Evolutionary conservation across 2,888 invertebrate species (phyloP).

Genomic region (Apodemia duryi): DNA sequence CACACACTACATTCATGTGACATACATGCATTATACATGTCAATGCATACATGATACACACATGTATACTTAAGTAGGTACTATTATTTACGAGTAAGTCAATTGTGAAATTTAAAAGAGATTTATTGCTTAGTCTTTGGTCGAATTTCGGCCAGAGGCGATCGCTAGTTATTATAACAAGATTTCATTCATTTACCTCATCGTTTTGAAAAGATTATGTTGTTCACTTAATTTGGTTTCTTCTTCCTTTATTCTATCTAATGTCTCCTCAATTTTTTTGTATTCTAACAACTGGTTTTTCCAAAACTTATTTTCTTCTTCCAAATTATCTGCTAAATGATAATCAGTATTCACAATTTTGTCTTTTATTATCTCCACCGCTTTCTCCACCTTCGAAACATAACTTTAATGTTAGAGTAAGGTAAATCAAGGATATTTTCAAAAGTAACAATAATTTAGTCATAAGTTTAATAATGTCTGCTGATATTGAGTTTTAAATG

Average conservation of each 20-base stretch:
- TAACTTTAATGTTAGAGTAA: background rate
- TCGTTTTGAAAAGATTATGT: slow-evolving; percentile 33
- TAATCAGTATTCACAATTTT: slow-evolving; percentile 43
- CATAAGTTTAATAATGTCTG: no score
- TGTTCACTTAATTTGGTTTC: slow-evolving; percentile 38
- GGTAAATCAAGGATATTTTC: background rate
- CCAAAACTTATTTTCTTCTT: slow-evolving; percentile 48
- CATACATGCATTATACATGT: no score
- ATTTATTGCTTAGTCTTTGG: no score
- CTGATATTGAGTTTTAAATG: no score
- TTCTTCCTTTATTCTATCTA: slow-evolving; percentile 40
- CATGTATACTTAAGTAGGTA: no score
- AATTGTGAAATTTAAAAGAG: no score
- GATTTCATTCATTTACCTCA: slow-evolving; percentile 41
- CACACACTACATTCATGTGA: no score
- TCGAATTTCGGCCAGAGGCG: no score
- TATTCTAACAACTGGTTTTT: slow-evolving; percentile 40
- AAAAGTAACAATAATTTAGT: no score
- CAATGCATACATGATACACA: no score
- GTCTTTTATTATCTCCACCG: slow-evolving; percentile 37
- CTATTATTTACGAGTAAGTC: no score
- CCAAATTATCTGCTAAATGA: slow-evolving; percentile 36
- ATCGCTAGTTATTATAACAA: background rate
- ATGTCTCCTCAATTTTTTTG: slow-evolving; percentile 37
- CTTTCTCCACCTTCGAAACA: slow-evolving; percentile 6